Conservation (phyloP, 2,113 vertebrate species). For the Holacanthus passer region DNA sequence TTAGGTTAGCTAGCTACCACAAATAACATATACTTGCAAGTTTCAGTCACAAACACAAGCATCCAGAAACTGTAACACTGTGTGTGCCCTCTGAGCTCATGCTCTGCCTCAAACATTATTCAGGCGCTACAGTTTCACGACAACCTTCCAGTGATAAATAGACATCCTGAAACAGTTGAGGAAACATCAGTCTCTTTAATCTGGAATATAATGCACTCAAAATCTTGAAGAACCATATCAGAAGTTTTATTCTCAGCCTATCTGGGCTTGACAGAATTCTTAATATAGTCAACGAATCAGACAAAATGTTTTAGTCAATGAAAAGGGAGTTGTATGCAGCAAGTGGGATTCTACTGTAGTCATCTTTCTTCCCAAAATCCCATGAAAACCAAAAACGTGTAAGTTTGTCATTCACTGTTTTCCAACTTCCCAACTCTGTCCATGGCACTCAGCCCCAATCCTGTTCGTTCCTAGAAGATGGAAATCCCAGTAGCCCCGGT, state of each 20-base stretch:
- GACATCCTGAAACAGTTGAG: neutral
- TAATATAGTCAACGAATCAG: neutral
- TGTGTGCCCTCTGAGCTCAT: neutral
- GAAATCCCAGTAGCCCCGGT: no score
- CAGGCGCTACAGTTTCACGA: neutral
- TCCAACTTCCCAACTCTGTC: neutral
- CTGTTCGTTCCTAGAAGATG: neutral
- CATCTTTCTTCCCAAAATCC: neutral
- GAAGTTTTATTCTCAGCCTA: neutral
- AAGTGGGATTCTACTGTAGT: no score
- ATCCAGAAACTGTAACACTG: conserved; percentile 1
- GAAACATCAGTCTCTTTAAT: neutral
- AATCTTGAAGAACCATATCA: neutral
- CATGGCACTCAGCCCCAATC: neutral
- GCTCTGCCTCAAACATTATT: neutral
- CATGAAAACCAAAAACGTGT: neutral
- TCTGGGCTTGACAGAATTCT: neutral
- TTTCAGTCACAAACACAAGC: neutral
- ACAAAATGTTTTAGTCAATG: neutral
- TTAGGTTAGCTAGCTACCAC: neutral
- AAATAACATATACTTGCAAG: conserved; percentile 2
- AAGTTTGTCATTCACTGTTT: neutral
- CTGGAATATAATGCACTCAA: neutral
- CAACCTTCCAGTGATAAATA: neutral
- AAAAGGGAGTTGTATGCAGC: neutral